phyloP scores from a whole-genome alignment of 2,888 invertebrate genomes.

The Monopis laevigella region DNA sequence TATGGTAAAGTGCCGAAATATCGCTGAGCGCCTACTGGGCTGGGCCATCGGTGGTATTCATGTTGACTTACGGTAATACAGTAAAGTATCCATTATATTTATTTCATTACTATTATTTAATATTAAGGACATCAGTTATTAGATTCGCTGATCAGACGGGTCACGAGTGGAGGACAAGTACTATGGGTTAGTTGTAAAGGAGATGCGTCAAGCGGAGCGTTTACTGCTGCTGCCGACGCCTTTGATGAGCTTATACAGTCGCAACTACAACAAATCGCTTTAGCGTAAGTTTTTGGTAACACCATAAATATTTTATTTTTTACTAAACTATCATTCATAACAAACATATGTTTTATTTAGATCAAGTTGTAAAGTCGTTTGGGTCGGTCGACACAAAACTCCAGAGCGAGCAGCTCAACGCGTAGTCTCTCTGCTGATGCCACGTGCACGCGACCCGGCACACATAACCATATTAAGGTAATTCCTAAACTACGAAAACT shows the following conservation, averaged over 20 bases:
- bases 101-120: not conserved
- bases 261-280: conserved; percentile 38
- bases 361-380: conserved; percentile 37
- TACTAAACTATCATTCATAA: not conserved
- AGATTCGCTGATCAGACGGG: conserved; percentile 27
- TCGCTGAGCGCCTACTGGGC: too few relatives aligned
- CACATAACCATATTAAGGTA: too few relatives aligned
- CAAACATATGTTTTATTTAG: conserved; percentile 25
- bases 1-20: too few relatives aligned
- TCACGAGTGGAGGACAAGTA: conserved; percentile 33
- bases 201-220: conserved; percentile 25
- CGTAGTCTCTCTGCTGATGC: conserved; percentile 20
- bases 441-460: too few relatives aligned
- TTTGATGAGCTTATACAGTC: conserved; percentile 41
- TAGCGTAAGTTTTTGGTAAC: conserved; percentile 28
- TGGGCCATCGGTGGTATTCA: too few relatives aligned
- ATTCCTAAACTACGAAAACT: too few relatives aligned
- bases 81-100: not conserved
- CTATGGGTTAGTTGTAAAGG: conserved; percentile 39
- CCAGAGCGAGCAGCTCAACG: conserved; percentile 30
- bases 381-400: conserved; percentile 38
- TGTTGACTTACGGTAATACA: too few relatives aligned
- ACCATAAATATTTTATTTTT: not conserved
- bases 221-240: conserved; percentile 31
- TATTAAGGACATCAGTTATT: conserved; percentile 29